Base-by-base conservation (phyloP, 2,888 invertebrate species). In the Eugnorisma glareosa region DNA sequence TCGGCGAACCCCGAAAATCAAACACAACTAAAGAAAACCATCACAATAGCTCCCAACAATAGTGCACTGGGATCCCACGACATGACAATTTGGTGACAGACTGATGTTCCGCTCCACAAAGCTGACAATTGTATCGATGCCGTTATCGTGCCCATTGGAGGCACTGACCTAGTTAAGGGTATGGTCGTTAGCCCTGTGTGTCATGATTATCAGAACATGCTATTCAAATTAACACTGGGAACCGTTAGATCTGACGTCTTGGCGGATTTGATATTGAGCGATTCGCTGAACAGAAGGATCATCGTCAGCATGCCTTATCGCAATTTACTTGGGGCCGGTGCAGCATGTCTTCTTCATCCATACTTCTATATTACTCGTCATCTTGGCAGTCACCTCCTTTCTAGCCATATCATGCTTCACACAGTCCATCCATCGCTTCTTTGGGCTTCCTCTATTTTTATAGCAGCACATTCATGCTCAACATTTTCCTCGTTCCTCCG, bases 51-150 rank as follows among this genome's bases (percentile, higher is more conserved):
- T 15, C 24, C 43, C 63, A 69, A 86, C 86, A 86, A 87, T 79
- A 63, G 69, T 11, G 37, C 68, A 48, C 54, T n/a, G 67, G 64
- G 73, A 81, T 92, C 92, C 90, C 91, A 92, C 91, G 90, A 86
- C 79, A 85, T 82, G 82, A 75, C 81, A 80, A 84, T 81, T 83
- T 86, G 86, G 87, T 86, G 88, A 89, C 89, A 83, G 77, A 82
- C 86, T 43, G 54, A 77, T 78, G 94, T 94, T 93, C 90, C 92
- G 94, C 90, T 92, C 93, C 93, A 94, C 89, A 93, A 91, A 90
- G 63, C 85, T 69, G 82, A 89, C 90, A 83, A 89, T 92, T 86
- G 83, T 89, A 91, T 92, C 88, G 90, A 91, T 89, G 84, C 93
- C 91, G 93, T 93, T 93, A 93, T 88, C 80, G 83, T 84, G 82